Conservation (phyloP, 53 echinoderm and acorn worm species). For the Mesocentrotus franciscanus region DNA sequence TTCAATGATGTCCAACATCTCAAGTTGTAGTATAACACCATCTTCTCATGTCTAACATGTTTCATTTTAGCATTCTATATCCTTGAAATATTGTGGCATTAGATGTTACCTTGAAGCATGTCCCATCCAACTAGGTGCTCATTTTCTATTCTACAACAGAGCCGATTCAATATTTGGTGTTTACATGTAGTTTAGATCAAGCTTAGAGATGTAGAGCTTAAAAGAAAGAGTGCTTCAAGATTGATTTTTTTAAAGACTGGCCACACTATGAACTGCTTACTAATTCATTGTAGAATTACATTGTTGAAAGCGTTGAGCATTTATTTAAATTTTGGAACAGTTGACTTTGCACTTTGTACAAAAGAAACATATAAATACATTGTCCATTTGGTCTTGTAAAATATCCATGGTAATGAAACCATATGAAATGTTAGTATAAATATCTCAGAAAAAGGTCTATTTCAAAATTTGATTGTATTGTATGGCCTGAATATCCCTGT, state of each 20-base stretch:
- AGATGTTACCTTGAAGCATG: slow-evolving; percentile 32
- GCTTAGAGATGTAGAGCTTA: neutral
- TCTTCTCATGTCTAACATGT: neutral
- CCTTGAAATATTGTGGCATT: neutral
- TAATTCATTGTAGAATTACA: neutral
- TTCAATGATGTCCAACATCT: neutral
- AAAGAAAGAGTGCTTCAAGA: neutral
- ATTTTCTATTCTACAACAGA: neutral
- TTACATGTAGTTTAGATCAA: slow-evolving; percentile 21
- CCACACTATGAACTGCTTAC: neutral
- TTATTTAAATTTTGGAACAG: neutral
- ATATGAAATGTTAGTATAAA: neutral
- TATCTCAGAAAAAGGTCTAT: neutral
- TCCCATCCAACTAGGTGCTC: neutral
- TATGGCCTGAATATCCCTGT: neutral
- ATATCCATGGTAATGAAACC: neutral
- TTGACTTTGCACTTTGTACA: neutral
- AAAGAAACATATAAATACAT: neutral
- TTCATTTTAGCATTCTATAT: slow-evolving; percentile 18
- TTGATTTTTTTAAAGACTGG: neutral
- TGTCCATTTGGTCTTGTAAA: neutral
- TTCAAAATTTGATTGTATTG: neutral
- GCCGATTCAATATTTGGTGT: neutral
- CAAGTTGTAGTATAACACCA: neutral
- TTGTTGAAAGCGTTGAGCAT: neutral